Base-by-base conservation (phyloP, 2,797 vertebrate genomes). In the Nannoperca australis region DNA sequence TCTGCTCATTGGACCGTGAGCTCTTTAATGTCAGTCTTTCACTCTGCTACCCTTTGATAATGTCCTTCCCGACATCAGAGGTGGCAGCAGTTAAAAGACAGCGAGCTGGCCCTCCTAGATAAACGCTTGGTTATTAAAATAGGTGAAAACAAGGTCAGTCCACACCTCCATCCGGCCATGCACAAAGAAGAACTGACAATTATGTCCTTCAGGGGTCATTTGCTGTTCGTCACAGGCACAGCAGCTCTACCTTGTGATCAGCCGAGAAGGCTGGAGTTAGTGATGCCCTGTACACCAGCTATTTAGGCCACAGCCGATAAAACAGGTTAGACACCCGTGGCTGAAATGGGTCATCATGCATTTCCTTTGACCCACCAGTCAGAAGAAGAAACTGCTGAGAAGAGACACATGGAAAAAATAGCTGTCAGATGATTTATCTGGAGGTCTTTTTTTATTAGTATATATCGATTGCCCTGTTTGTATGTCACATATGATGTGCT, bases 71-170 rank as follows among this genome's bases (percentile, higher is more conserved):
- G 0, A 27, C 72, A 70, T 78, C 80, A 70, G 79, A 79, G 74
- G 78, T 73, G 60, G 70, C 51, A 62, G 61, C 77, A 50, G 69
- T 81, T 82, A 70, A 72, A 67, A 80, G 66, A 68, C 30, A 58
- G 68, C 44, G 9, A n/a, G 60, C 61, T 18, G 56, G 34, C 77
- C 71, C 65, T 71, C 40, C 34, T 8, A 4, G 60, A 80, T 60
- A 71, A 82, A 61, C 76, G 38, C 71, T 32, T 17, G 10, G 70
- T 71, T 70, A 82, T 90, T 87, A 85, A 79, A 75, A 49, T 1
- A 79, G 88, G 83, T 87, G 85, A 92, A 85, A 76, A 63, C 69
- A 69, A 90, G 86, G 85, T 90, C 79, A 82, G 54, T 32, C 63
- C 68, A 49, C 85, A 72, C 83, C 76, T 88, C 69, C 69, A 65